These are phyloP conservation scores for Podabrus alpinus DNA, from an alignment of 2,888 invertebrate species.

Conservation along the genomic window DNA sequence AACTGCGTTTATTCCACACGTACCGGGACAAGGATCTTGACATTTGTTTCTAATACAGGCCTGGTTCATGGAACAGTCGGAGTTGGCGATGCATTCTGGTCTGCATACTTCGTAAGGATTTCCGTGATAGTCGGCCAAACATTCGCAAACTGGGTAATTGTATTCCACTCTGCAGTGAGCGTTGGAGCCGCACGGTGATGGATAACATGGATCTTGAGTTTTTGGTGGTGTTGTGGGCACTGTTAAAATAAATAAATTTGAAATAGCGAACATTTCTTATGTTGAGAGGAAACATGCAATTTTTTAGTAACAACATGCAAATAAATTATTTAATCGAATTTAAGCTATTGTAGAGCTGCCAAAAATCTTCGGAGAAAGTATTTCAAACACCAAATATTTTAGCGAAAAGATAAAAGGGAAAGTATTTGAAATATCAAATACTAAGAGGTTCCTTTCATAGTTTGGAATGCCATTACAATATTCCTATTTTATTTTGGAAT, in stretches of 20 bases:
- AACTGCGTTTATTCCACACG: conserved; percentile 82
- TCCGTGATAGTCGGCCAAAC: conserved; percentile 72
- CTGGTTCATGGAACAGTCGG: conserved; percentile 80
- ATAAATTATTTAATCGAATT: neutral
- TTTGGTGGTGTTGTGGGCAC: conserved; percentile 53
- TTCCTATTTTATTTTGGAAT: no score
- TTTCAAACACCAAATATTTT: no score
- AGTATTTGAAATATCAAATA: no score
- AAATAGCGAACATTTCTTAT: neutral
- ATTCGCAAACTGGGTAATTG: conserved; percentile 73
- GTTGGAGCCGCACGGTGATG: conserved; percentile 81
- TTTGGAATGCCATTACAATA: no score
- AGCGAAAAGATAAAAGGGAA: no score
- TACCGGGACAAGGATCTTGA: conserved; percentile 80
- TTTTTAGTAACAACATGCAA: neutral
- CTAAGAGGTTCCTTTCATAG: no score
- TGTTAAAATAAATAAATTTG: conserved; percentile 37
- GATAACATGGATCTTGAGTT: conserved; percentile 73
- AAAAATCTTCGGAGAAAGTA: no score
- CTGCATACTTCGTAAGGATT: conserved; percentile 77
- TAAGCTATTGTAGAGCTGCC: neutral
- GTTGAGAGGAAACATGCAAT: neutral
- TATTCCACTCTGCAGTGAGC: conserved; percentile 77
- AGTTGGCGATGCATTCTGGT: conserved; percentile 84
- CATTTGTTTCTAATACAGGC: conserved; percentile 85